Evolutionary conservation across 2,797 vertebrate species (phyloP), one percentile per base, ranked within the genome.

Genomic region (Hippoglossus hippoglossus): DNA sequence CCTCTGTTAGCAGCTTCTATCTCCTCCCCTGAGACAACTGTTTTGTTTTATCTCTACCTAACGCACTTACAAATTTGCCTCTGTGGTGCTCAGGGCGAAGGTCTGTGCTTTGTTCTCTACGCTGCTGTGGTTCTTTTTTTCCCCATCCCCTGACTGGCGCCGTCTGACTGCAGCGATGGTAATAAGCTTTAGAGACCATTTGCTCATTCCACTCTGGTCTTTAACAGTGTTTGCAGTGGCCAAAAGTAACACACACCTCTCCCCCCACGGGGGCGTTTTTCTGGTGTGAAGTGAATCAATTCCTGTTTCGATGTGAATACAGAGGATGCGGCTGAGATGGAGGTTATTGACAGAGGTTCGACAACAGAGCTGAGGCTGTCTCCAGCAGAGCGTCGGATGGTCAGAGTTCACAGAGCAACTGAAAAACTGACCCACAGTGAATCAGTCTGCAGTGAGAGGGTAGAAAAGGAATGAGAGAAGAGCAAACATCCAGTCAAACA

Each of bases 31-130:
- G 49, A 24, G 49, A 51, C 49, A 51, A 22, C 12, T 51, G 15
- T 19, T 31, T 55, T 8, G 24, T 77, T 83, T 86, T 26, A 80
- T 76, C 79, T 81, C 77, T 70, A 78, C 63, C 25, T 69, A 80
- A 55, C 22, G 57, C 34, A 24, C 56, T 63, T 75, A 82, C 77
- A 81, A 67, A 74, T 73, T 60, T 66, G 57, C 25, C 55, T 78
- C n/a, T 50, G 49, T 68, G 70, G 5, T 1, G 66, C 63, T 67
- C 2, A 18, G 57, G 72, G 70, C 39, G 21, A 73, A 67, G 52
- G 59, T 58, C 52, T 62, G 18, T 4, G 66, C 68, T 83, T 81
- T 67, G 75, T 70, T 81, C 61, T 55, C 36, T 5, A 21, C 15
- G n/a, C 51, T 24, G 46, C 56, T 21, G n/a, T 22, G 55, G 51